Evolutionary conservation across 2,888 invertebrate species (phyloP).

Genomic region (Anoncus sp.): DNA sequence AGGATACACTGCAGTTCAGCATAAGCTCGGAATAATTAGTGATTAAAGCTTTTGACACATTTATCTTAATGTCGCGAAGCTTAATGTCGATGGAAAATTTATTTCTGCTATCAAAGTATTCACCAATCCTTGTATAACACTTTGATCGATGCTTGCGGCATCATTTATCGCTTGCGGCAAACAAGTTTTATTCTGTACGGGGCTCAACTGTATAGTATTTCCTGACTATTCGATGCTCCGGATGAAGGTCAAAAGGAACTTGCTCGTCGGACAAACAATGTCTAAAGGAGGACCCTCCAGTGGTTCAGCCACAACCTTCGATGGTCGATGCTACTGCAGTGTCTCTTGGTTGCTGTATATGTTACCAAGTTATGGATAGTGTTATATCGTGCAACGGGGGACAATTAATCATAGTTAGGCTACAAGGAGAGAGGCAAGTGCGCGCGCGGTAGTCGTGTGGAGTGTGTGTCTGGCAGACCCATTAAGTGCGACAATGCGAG

Average conservation of each 20-base stretch:
- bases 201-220: neutral
- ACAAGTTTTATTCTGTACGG: no score
- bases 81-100: neutral
- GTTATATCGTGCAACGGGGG: conserved; percentile 55
- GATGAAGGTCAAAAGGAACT: neutral
- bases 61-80: neutral
- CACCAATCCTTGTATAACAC: neutral
- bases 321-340: conserved; percentile 68
- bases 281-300: neutral
- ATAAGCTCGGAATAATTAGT: conserved; percentile 39
- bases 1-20: conserved; percentile 22
- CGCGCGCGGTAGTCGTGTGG: conserved; percentile 76
- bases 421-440: conserved; percentile 62
- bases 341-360: neutral
- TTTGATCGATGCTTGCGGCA: neutral
- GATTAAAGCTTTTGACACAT: conserved; percentile 6
- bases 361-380: conserved; percentile 17
- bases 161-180: no score
- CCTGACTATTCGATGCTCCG: neutral
- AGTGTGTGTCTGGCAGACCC: conserved; percentile 77
- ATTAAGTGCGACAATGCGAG: conserved; percentile 80
- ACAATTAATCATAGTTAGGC: conserved; percentile 81
- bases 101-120: neutral
- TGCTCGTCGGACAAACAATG: neutral
- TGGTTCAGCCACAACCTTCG: conserved; percentile 66